A percentile compares a stretch with the other conserved stretches of the same genome.
Conservation (phyloP, 2,113 vertebrate species). For the Anser brachyrhynchus region DNA sequence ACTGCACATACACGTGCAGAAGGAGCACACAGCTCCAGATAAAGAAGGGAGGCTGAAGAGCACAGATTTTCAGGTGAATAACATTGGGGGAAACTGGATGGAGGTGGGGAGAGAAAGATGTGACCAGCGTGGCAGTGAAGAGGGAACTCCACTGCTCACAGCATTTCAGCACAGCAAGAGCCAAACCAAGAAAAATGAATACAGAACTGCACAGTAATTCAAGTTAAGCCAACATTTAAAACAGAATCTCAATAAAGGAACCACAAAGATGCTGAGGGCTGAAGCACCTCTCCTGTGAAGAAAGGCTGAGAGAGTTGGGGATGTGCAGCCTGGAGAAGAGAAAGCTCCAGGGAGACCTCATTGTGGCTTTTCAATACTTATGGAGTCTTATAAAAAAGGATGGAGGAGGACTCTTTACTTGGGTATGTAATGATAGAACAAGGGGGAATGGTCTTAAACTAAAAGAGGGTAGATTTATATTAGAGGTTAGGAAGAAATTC, state of each 20-base stretch:
- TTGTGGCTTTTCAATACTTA: no score
- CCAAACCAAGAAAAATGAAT: background rate
- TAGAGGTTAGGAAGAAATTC: no score
- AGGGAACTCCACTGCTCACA: background rate
- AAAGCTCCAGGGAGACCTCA: no score
- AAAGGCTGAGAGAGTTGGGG: no score
- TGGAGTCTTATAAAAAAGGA: no score
- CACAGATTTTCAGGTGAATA: background rate
- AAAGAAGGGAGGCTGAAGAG: background rate
- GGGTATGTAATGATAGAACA: no score
- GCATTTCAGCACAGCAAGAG: background rate
- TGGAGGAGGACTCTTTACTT: no score
- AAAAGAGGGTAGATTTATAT: no score
- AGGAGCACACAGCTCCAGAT: background rate
- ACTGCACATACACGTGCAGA: accelerated
- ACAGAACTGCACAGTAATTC: background rate
- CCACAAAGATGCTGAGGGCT: no score
- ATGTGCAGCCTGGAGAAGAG: no score
- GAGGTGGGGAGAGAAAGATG: background rate
- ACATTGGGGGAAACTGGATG: background rate
- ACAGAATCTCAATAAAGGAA: background rate
- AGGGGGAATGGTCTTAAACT: no score
- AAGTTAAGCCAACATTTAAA: background rate
- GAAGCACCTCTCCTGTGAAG: no score
- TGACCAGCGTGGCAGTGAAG: background rate